phyloP scores from a whole-genome alignment of 2,113 vertebrate species.

The Antechinus stuartii region DNA sequence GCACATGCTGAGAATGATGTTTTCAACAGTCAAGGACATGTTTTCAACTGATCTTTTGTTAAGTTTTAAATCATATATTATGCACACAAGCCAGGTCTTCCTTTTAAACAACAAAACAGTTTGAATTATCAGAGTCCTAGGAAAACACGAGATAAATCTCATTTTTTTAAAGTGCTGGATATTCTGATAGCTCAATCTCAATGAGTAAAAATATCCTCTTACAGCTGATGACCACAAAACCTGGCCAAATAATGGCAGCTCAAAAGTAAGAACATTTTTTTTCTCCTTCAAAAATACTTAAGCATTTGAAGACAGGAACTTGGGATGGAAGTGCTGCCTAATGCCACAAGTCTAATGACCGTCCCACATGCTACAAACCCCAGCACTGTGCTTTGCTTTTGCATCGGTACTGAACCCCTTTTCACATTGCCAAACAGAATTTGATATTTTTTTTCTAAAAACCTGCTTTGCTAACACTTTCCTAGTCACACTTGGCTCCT shows the following conservation, averaged over 20 bases:
- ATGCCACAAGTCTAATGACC: slow-evolving; percentile 3
- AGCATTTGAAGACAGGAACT: slow-evolving; percentile 49
- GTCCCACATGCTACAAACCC: neutral
- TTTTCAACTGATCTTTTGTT: slow-evolving; percentile 8
- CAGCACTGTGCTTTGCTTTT: slow-evolving; percentile 14
- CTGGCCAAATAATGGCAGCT: neutral
- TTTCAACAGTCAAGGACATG: slow-evolving; percentile 28
- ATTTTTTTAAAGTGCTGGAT: neutral
- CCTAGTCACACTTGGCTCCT: neutral
- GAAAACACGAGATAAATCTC: neutral
- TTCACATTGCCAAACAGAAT: slow-evolving; percentile 72
- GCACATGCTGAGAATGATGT: neutral
- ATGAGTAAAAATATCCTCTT: neutral
- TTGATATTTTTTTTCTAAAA: slow-evolving; percentile 47
- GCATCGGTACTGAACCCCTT: slow-evolving; percentile 31
- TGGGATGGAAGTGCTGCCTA: neutral
- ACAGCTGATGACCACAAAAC: neutral
- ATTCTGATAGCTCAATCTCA: neutral
- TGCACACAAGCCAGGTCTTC: neutral
- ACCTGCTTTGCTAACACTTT: slow-evolving; percentile 67
- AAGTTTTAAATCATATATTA: neutral
- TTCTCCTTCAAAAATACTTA: neutral
- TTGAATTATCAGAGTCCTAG: neutral
- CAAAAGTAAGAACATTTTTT: neutral
- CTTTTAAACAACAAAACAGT: neutral